A percentile compares a stretch with the other conserved stretches of the same genome.
Evolutionary conservation across 30 jellyfish, hydroid and myxozoan genomes (phyloP).

Genomic region (Chironex yamaguchii): DNA sequence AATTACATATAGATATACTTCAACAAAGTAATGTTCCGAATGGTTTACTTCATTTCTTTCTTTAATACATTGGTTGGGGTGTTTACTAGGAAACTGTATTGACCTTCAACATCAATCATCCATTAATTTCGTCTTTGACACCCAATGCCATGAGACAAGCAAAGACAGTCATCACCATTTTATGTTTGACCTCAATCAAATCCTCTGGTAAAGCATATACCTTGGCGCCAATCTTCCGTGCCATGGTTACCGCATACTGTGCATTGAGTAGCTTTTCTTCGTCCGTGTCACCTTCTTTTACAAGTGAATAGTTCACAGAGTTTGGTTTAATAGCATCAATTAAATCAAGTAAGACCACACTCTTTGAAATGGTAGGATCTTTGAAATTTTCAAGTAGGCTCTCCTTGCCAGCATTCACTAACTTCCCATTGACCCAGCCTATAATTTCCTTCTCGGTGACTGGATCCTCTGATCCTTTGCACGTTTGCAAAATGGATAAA

Average conservation of each 20-base stretch:
- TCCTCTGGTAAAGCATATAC: constrained; percentile 86
- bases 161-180: constrained; percentile 85
- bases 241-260: constrained; percentile 73
- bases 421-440: constrained; percentile 61
- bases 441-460: constrained; percentile 59
- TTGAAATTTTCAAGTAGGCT: constrained; percentile 58
- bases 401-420: constrained; percentile 52
- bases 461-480: constrained; percentile 48
- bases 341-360: constrained; percentile 63
- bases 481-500: constrained; percentile 28
- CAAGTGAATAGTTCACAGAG: constrained; percentile 62
- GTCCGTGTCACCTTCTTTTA: constrained; percentile 58
- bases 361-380: constrained; percentile 64
- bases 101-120: too few species aligned
- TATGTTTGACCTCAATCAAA: constrained; percentile 65
- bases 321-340: constrained; percentile 72
- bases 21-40: too few species aligned
- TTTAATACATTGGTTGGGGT: too few species aligned
- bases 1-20: too few species aligned
- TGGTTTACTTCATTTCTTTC: too few species aligned
- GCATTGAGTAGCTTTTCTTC: constrained; percentile 75
- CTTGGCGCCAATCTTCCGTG: constrained; percentile 85
- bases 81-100: too few species aligned
- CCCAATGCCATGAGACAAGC: constrained; percentile 81
- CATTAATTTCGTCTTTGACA: constrained; percentile 8